These are phyloP conservation scores for Tinamus guttatus DNA, from an alignment of 2,113 vertebrate genomes.

Conservation along the genomic window DNA sequence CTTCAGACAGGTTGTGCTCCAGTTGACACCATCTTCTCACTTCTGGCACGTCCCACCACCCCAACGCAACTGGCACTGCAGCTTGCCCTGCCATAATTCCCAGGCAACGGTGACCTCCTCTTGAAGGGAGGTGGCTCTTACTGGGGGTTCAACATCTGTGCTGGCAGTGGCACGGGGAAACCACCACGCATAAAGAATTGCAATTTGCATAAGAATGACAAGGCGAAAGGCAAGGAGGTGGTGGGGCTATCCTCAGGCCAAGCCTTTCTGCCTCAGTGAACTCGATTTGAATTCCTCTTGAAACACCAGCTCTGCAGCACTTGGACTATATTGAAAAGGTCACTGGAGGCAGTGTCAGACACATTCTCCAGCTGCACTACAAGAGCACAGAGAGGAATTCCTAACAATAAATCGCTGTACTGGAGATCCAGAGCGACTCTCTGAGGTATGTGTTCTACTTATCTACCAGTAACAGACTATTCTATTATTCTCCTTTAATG, in stretches of 20 bases:
- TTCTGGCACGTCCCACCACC: background rate
- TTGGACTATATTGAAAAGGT: constrained; percentile 78
- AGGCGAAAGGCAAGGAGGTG: constrained; percentile 26
- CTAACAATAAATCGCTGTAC: constrained; percentile 39
- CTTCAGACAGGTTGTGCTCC: rapidly evolving
- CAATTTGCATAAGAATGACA: constrained; percentile 76
- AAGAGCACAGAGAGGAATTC: constrained; percentile 54
- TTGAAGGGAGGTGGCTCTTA: rapidly evolving
- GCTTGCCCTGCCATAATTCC: background rate
- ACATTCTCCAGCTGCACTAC: constrained; percentile 68
- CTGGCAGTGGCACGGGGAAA: background rate
- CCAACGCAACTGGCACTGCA: background rate
- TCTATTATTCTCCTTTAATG: background rate
- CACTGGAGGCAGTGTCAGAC: constrained; percentile 76
- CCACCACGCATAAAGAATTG: constrained; percentile 54
- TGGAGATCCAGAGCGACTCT: constrained; percentile 43
- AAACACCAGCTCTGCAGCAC: constrained; percentile 64
- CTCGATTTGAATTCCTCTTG: constrained; percentile 77
- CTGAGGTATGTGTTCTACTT: background rate
- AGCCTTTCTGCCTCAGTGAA: constrained; percentile 74
- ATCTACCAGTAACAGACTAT: background rate
- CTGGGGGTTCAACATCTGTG: background rate
- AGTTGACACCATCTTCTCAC: background rate
- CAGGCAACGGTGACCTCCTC: background rate
- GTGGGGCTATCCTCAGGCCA: constrained; percentile 67